These are phyloP conservation scores for Tretioscincus oriximinensis DNA, from an alignment of 2,113 vertebrate genomes.

Conservation along the genomic window DNA sequence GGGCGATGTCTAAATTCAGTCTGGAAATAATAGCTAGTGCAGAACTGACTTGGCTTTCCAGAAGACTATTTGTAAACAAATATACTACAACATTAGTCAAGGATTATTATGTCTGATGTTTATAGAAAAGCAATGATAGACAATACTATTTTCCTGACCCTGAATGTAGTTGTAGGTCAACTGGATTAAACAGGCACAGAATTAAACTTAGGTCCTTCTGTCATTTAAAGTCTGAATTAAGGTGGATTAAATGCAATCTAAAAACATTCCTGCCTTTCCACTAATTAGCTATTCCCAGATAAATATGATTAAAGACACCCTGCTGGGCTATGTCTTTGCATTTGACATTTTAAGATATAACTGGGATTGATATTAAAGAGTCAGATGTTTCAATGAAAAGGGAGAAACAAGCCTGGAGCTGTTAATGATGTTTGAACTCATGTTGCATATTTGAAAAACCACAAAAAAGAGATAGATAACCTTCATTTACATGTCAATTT, in stretches of 20 bases:
- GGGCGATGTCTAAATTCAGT: too few relatives aligned
- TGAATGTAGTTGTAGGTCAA: constrained; percentile 34
- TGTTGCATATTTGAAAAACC: constrained; percentile 33
- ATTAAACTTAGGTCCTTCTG: constrained; percentile 46
- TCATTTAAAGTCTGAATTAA: constrained; percentile 52
- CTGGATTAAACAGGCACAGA: constrained; percentile 53
- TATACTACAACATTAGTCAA: too few relatives aligned
- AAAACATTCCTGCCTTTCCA: constrained; percentile 49
- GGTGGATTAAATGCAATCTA: constrained; percentile 54
- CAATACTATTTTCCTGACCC: constrained; percentile 27
- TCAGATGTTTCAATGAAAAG: constrained; percentile 30
- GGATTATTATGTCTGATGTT: neutral
- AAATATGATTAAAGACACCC: constrained; percentile 61
- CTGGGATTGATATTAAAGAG: constrained; percentile 48
- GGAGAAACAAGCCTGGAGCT: constrained; percentile 18
- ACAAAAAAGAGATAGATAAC: constrained; percentile 18
- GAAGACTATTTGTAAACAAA: too few relatives aligned
- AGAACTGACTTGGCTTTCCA: too few relatives aligned
- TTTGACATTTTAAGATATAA: constrained; percentile 62
- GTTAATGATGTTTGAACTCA: constrained; percentile 38
- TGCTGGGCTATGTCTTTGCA: constrained; percentile 41
- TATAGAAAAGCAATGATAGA: constrained; percentile 22
- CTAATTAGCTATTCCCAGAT: constrained; percentile 61
- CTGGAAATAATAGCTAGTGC: too few relatives aligned
- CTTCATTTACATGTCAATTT: neutral